Evolutionary conservation across 2,797 vertebrate genomes (phyloP), one percentile per base, ranked within the genome.

Genomic region (Sitta carolinensis): DNA sequence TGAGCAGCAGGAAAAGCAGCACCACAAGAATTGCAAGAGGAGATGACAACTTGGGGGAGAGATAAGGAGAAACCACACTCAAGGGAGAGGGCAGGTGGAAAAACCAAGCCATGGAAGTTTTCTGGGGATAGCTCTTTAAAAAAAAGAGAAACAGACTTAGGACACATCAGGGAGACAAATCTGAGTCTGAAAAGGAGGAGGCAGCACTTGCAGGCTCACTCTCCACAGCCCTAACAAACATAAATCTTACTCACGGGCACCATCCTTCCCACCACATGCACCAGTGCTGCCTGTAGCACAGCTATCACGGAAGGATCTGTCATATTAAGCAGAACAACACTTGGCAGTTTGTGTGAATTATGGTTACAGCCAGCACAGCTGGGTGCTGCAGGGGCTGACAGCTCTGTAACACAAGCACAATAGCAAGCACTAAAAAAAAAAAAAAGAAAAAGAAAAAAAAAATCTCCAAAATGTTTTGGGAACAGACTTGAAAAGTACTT

Each of bases 341-440:
- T 93, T 93, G 90, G 89, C 91, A 94, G 84, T 58, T 82, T 55
- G 61, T 87, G 64, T 94, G 90, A 94, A 43, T 94, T 77, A 94
- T 34, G 64, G 80, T 70, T 40, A 57, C n/a, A 84, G 87, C 77
- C 90, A 89, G 93, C 95, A 84, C 93, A 94, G 95, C 93, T 89
- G 95, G 95, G 90, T 87, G 91, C 93, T 84, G 94, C 89, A 82
- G 79, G 67, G 62, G 84, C 25, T 96, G 94, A 95, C 93, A 94
- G 59, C 84, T 86, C 94, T 67, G 16, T 66, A 93, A 86, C 45
- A 58, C 27, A 55, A 75, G 40, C 73, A 89, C 73, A 95, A 95
- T 76, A 86, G 73, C 89, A 64, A 89, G 62, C 10, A 2, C 61
- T 25, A 7, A 29, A 51, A 69, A 73, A 67, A 64, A 34, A 3